Base-by-base conservation (phyloP, 2,113 vertebrate genomes). In the Sarotherodon lohbergeri region DNA sequence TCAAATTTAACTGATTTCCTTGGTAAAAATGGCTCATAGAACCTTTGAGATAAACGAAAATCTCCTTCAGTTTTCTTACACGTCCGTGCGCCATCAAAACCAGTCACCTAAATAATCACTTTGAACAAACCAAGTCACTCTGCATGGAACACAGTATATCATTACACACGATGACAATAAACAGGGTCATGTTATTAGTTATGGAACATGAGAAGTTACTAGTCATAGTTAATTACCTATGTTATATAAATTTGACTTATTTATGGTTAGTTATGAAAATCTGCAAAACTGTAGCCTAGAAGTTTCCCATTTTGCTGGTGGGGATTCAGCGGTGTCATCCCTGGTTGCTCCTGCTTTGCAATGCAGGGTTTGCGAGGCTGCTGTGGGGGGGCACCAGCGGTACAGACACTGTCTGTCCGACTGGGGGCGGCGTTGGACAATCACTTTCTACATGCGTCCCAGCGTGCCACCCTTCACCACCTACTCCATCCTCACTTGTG, bases 351-450 rank as follows among this genome's bases (percentile, higher is more conserved):
- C 41, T 27, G 39, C 68, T 46, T 46, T 73, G 13, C 22, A 48
- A 12, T 29, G 71, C 41, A 46, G 9, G 14, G 24, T 76, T 50
- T 76, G 6, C 9, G 9, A 24, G 55, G 46, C 50, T 24, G 19
- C 24, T 13, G 52, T 13, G 52, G 24, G 52, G 27, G 39, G 55
- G 66, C 32, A 76, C n/a, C 50, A 1, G 82, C 79, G 80, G 93
- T 57, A 90, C 5, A 50, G 95, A 95, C 94, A 84, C 92, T 52
- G 85, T 96, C 83, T 95, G 84, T 97, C 97, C 98, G 91, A 97
- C 95, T 95, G 97, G 97, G 95, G 97, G 97, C 97, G 97, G 94
- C 96, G 96, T 96, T 92, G 94, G 95, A 87, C 94, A 95, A 81
- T 88, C 94, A 84, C 92, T 90, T 81, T 93, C 46, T 24, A 71